These are phyloP conservation scores for Rhodophaea formosa DNA, from an alignment of 2,888 invertebrate species.

Conservation along the genomic window DNA sequence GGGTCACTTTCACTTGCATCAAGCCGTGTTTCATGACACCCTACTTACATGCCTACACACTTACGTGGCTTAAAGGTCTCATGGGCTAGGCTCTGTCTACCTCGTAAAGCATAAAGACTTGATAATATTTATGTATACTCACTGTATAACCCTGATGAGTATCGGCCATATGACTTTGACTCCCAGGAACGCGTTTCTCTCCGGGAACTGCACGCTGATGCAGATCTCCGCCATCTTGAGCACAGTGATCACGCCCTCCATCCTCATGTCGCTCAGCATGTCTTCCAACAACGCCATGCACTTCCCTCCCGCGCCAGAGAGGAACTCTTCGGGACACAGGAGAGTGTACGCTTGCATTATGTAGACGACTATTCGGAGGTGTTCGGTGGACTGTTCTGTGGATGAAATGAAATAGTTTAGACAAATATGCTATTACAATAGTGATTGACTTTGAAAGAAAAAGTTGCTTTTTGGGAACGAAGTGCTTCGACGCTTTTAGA, in stretches of 20 bases:
- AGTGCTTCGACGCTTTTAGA: too few relatives aligned
- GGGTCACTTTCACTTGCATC: too few relatives aligned
- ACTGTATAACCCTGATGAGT: constrained; percentile 63
- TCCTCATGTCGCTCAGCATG: constrained; percentile 88
- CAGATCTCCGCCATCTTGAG: constrained; percentile 85
- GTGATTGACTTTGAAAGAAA: too few relatives aligned
- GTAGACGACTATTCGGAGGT: constrained; percentile 88
- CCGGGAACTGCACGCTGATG: constrained; percentile 86
- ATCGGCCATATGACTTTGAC: constrained; percentile 76
- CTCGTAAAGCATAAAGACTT: too few relatives aligned
- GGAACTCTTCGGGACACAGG: constrained; percentile 88
- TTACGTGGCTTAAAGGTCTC: too few relatives aligned
- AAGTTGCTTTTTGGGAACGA: too few relatives aligned
- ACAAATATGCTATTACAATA: too few relatives aligned
- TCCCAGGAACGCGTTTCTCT: constrained; percentile 87
- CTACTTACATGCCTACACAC: too few relatives aligned
- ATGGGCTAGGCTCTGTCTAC: too few relatives aligned
- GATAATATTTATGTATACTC: too few relatives aligned
- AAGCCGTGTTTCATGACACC: too few relatives aligned
- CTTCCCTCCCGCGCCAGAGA: constrained; percentile 85
- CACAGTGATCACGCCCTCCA: constrained; percentile 81
- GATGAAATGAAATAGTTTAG: constrained; percentile 6
- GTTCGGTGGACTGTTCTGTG: constrained; percentile 90
- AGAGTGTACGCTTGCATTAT: constrained; percentile 92
- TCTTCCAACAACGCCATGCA: constrained; percentile 86